These are phyloP conservation scores for Tauraco hartlaubi DNA, from an alignment of 2,797 vertebrate species.

Conservation along the genomic window DNA sequence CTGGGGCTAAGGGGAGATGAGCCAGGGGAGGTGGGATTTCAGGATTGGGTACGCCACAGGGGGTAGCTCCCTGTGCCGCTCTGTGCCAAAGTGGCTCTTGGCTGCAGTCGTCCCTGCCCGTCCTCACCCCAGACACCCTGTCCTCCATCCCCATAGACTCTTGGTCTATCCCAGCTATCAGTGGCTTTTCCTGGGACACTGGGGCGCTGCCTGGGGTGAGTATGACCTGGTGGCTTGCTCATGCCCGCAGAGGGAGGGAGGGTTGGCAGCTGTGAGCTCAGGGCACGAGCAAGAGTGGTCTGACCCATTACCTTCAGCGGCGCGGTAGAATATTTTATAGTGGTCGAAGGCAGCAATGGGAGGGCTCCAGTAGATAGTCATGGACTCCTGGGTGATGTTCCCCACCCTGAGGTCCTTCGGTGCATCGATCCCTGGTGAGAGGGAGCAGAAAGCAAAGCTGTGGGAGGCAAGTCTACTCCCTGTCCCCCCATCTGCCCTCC, in stretches of 20 bases:
- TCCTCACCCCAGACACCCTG: not conserved
- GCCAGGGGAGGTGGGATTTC: not conserved
- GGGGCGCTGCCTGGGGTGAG: not conserved
- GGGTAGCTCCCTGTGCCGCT: not conserved
- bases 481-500: not conserved
- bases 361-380: conserved; percentile 89
- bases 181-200: not conserved
- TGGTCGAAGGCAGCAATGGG: conserved; percentile 91
- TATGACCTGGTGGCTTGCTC: not conserved
- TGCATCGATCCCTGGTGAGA: conserved; percentile 88
- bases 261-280: not conserved
- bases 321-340: conserved; percentile 92
- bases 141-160: not conserved
- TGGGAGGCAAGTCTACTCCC: not conserved
- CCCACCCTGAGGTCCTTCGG: conserved; percentile 89
- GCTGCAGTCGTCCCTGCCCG: not conserved
- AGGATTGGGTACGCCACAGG: not conserved
- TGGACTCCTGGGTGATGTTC: conserved; percentile 89
- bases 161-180: not conserved
- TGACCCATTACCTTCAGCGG: conserved; percentile 84
- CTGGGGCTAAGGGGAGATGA: not conserved
- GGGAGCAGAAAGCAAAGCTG: not conserved
- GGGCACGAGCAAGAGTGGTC: not conserved
- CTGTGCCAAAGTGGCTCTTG: not conserved
- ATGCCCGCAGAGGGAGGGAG: accelerated